Evolutionary conservation across 2,888 invertebrate genomes (phyloP).

Genomic region (Keiferia lycopersicella): DNA sequence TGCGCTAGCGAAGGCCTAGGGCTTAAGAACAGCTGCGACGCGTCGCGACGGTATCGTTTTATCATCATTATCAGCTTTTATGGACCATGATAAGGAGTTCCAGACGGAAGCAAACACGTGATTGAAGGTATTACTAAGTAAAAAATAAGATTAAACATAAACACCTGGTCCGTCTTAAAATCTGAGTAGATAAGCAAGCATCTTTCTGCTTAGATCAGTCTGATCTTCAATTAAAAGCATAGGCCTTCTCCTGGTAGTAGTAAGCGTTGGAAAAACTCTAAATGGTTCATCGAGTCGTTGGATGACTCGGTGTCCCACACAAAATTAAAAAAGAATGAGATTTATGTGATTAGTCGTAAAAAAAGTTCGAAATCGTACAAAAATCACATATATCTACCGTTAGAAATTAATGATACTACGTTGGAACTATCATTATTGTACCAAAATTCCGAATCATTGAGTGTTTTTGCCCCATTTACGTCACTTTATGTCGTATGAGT

Average conservation of each 20-base stretch:
- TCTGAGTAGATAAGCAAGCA: too few relatives aligned
- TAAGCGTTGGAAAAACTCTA: too few relatives aligned
- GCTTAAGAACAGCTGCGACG: background rate
- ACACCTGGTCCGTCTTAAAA: too few relatives aligned
- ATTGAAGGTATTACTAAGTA: background rate
- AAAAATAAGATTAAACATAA: too few relatives aligned
- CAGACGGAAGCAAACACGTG: background rate
- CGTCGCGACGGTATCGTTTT: background rate
- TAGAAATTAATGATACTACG: slow-evolving; percentile 50
- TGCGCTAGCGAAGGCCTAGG: background rate
- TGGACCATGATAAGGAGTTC: background rate
- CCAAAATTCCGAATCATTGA: slow-evolving; percentile 37
- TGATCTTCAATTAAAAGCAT: too few relatives aligned
- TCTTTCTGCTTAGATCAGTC: too few relatives aligned
- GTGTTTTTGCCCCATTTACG: slow-evolving; percentile 54
- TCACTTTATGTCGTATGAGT: slow-evolving; percentile 44
- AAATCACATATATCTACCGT: slow-evolving; percentile 25
- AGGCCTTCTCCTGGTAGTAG: too few relatives aligned
- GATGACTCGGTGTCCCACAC: too few relatives aligned
- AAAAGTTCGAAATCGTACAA: background rate
- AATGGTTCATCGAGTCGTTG: too few relatives aligned
- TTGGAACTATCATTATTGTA: slow-evolving; percentile 27
- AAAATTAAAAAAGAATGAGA: too few relatives aligned
- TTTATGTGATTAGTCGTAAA: too few relatives aligned
- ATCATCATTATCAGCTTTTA: slow-evolving; percentile 11